phyloP scores from a whole-genome alignment of 2,797 vertebrate genomes.

The Sebastiscus albofasciatus region DNA sequence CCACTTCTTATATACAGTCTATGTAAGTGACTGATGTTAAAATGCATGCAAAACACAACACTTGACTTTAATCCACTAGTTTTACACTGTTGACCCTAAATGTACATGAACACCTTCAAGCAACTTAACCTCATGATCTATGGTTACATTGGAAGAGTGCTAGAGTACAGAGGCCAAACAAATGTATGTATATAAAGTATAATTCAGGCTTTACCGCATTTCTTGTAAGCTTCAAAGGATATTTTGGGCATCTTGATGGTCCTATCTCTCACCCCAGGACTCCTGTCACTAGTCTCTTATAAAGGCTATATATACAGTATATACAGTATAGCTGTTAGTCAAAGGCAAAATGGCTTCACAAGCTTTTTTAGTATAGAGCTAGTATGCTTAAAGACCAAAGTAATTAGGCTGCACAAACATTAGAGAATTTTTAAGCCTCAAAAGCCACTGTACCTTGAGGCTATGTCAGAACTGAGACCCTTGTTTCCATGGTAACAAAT shows the following conservation, averaged over 20 bases:
- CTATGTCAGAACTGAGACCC: conserved; percentile 14
- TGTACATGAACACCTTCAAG: neutral
- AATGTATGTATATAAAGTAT: neutral
- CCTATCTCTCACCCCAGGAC: neutral
- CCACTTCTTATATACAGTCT: too few species aligned
- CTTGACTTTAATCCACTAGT: neutral
- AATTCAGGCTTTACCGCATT: neutral
- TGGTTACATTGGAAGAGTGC: neutral
- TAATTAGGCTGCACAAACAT: neutral
- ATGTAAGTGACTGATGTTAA: too few species aligned
- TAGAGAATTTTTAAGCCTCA: neutral
- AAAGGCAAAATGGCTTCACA: neutral
- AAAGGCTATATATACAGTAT: neutral
- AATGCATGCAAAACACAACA: too few species aligned
- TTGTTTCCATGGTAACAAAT: conserved; percentile 58
- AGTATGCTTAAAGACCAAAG: neutral
- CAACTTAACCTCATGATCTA: neutral
- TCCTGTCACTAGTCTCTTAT: neutral
- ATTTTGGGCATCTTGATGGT: neutral
- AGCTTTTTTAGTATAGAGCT: neutral
- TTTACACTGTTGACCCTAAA: neutral
- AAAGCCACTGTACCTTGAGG: conserved; percentile 1
- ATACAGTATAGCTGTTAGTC: neutral
- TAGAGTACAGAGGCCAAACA: neutral
- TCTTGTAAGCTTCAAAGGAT: neutral